These are phyloP conservation scores for Pseudonaja textilis DNA, from an alignment of 2,113 vertebrate genomes.

Conservation along the genomic window DNA sequence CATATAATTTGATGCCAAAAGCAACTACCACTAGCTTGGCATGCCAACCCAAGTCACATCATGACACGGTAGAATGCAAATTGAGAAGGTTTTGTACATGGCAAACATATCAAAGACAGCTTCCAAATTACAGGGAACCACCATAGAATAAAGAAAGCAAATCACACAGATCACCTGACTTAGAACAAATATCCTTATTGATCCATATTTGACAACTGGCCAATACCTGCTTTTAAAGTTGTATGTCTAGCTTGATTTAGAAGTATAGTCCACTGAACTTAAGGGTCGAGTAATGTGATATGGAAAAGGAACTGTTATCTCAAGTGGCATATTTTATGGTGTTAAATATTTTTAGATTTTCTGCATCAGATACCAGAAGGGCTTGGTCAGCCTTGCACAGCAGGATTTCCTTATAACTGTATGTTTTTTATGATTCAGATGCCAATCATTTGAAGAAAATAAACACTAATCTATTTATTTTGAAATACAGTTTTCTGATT, in stretches of 20 bases:
- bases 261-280: background rate
- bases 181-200: background rate
- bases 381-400: background rate
- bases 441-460: slow-evolving; percentile 12
- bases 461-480: slow-evolving; percentile 1
- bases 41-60: background rate
- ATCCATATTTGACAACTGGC: background rate
- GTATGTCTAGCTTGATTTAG: background rate
- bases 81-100: background rate
- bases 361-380: background rate
- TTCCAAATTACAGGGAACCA: background rate
- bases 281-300: background rate
- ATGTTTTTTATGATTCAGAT: slow-evolving; percentile 5
- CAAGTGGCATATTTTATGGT: background rate
- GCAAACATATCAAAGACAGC: background rate
- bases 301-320: background rate
- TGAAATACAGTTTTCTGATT: slow-evolving; percentile 35
- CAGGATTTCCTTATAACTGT: background rate
- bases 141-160: background rate
- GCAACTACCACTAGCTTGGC: background rate
- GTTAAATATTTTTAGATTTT: background rate
- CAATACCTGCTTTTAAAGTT: background rate
- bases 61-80: background rate
- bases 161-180: background rate
- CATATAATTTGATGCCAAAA: background rate